phyloP scores from a whole-genome alignment of 2,888 invertebrate species.

The Zygothrica quintamaculata region DNA sequence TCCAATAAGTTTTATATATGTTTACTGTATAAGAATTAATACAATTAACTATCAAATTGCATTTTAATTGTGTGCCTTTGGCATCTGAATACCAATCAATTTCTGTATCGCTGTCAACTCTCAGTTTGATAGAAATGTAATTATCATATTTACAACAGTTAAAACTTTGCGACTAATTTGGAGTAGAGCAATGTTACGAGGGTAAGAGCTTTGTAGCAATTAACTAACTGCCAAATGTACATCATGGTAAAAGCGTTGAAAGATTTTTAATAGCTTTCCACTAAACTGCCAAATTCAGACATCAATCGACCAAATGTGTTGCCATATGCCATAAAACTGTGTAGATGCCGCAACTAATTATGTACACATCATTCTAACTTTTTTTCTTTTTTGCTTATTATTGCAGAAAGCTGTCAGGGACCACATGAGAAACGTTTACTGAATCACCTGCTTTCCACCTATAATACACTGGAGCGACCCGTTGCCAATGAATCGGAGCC shows the following conservation, averaged over 20 bases:
- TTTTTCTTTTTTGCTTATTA: slow-evolving; percentile 24
- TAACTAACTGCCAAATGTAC: slow-evolving; percentile 55
- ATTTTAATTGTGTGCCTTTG: no score
- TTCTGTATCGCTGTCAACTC: no score
- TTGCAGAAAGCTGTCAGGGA: slow-evolving; percentile 94
- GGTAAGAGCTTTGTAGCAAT: slow-evolving; percentile 43
- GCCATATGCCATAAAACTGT: slow-evolving; percentile 53
- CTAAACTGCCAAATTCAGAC: slow-evolving; percentile 56
- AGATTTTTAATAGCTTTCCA: slow-evolving; percentile 65
- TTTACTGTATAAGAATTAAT: no score
- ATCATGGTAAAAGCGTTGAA: slow-evolving; percentile 12
- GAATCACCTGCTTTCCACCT: slow-evolving; percentile 91
- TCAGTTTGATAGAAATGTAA: no score
- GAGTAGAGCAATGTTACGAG: background rate
- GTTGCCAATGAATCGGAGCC: slow-evolving; percentile 96
- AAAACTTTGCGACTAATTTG: no score
- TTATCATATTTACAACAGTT: no score
- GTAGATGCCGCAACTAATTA: slow-evolving; percentile 42
- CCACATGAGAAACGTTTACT: slow-evolving; percentile 94
- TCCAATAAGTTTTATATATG: no score
- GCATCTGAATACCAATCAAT: no score
- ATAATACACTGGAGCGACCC: slow-evolving; percentile 95
- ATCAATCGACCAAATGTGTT: slow-evolving; percentile 52
- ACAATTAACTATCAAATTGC: no score
- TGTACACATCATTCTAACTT: slow-evolving; percentile 8